Evolutionary conservation across 2,797 vertebrate species (phyloP).

Genomic region (Neopelma chrysocephalum): DNA sequence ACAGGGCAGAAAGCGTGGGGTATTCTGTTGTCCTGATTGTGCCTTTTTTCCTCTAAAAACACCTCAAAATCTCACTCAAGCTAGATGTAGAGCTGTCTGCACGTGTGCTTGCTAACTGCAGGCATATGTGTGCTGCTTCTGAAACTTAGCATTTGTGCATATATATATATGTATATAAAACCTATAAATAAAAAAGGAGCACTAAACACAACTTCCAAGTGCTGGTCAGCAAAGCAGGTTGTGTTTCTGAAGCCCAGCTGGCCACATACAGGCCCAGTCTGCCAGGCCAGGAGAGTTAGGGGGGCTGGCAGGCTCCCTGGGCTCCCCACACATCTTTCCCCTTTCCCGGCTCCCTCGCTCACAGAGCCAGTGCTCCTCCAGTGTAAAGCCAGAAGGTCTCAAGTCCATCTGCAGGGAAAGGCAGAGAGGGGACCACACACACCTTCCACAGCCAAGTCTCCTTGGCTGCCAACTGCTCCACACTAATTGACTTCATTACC

Average conservation of each 20-base stretch:
- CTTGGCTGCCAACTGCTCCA: background rate
- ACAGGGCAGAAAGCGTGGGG: background rate
- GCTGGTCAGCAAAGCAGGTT: background rate
- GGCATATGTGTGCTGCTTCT: background rate
- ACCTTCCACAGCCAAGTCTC: background rate
- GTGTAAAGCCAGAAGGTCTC: fast-evolving
- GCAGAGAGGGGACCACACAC: background rate
- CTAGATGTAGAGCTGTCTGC: background rate
- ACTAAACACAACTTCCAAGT: background rate
- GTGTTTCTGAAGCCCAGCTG: background rate
- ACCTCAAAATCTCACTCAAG: background rate
- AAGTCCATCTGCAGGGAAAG: background rate
- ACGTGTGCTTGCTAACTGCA: background rate
- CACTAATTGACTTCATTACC: constrained; percentile 6
- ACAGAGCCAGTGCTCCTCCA: background rate
- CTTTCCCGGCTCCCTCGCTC: background rate
- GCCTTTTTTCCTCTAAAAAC: background rate
- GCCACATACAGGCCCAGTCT: background rate
- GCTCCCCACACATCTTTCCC: background rate
- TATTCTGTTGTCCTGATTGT: background rate
- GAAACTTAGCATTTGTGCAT: background rate
- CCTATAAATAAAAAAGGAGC: background rate
- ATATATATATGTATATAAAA: fast-evolving
- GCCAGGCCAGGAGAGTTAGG: background rate
- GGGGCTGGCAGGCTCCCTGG: background rate